Evolutionary conservation across 2,888 invertebrate genomes (phyloP), one percentile per base, ranked within the genome.

Genomic region (Adela reaumurella): DNA sequence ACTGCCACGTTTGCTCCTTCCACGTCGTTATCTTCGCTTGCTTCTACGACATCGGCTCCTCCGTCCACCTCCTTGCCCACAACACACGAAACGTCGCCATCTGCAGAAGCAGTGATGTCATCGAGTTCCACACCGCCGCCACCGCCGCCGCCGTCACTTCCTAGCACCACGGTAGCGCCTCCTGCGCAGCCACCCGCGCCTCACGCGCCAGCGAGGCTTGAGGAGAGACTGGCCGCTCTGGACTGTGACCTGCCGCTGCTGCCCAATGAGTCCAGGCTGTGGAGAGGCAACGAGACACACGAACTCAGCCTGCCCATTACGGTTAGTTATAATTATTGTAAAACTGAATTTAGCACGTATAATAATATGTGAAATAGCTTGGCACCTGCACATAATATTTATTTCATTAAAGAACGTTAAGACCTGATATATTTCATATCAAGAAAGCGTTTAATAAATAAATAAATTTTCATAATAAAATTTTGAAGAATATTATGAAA

Each of bases 211-310:
- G 74, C 77, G 57, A 74, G 81, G 55, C 65, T 83, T 53, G 84
- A 83, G 67, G 86, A 85, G 70, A 83, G 84, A 63, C 74, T 85
- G 59, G 83, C 81, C 62, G 81, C 83, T 46, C 67, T 86, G 57
- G 84, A 85, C 63, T 87, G 87, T 58, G 86, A 87, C 65, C 74
- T 87, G 57, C 83, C 85, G 55, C 81, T 82, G 58, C 68, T 86
- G 59, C 85, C 86, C 46, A 76, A 79, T 53, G 85, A 85, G 60
- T 85, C 86, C 45, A 81, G 84, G 53, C 70, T 87, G 55, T 87
- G 87, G 87, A 82, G 86, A 45, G 86, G 86, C 59, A 87, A 87
- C 62, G 86, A 87, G 64, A 88, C 87, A 16, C 87, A 86, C 60
- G 87, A 88, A 63, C 73, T 87, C 56, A 80, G 83, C 58, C 70